Base-by-base conservation (phyloP, 2,797 vertebrate genomes). In the Bradypodion ventrale region DNA sequence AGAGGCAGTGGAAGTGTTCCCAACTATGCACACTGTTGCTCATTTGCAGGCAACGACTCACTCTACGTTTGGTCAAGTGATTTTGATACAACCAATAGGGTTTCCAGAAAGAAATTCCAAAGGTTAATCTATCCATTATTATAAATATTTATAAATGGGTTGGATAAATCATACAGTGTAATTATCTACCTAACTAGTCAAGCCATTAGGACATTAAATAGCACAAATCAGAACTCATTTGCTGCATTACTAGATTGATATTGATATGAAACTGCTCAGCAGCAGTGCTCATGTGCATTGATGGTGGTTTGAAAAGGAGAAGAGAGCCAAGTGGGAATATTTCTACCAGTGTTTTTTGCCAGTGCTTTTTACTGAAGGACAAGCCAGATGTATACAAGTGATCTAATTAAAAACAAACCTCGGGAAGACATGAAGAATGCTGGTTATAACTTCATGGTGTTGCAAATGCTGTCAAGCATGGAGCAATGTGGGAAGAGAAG, bases 141-240 rank as follows among this genome's bases (percentile, higher is more conserved):
- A 94, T 94, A 94, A 94, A 94, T 94, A 94, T 94, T 94, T 94
- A 94, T 94, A 94, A 94, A 94, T 94, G 92, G 93, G 92, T 85
- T 94, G 94, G 94, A 94, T 94, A 94, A 94, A 94, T 94, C 94
- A 94, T 84, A 94, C 90, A 91, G 89, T 93, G 93, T 94, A 94
- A 94, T 94, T 94, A 94, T 93, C 92, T 94, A 93, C 85, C 92
- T 94, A 94, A 91, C 94, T 94, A 94, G 94, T 93, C 90, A 85
- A 94, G 93, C 92, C 94, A 94, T 94, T 94, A 94, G 94, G 91
- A 93, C 90, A 94, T 93, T 93, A 94, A 94, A 91, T 88, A 92
- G 92, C 92, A 93, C 94, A 94, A 94, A 94, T 94, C 93, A 92
- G 93, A 91, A 93, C 90, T 94, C 90, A 94, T 93, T 94, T 92